Evolutionary conservation across 2,888 invertebrate species (phyloP).

Genomic region (Lithosia quadra): DNA sequence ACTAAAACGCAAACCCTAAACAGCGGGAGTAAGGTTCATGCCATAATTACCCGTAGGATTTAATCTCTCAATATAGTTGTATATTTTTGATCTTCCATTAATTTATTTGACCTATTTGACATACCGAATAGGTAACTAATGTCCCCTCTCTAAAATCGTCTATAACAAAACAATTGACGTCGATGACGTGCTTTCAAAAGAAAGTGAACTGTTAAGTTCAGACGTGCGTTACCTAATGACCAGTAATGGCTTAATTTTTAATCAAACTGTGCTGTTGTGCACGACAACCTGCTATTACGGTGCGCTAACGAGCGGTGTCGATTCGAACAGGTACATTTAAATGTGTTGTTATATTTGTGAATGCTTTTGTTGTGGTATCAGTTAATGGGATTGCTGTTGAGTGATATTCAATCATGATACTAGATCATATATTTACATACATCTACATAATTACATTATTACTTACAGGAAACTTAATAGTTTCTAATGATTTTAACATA

Average conservation of each 20-base stretch:
- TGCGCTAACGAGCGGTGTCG: conserved; percentile 39
- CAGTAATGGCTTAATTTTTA: conserved; percentile 72
- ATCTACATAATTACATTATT: not conserved
- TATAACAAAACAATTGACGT: conserved; percentile 21
- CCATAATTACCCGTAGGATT: no score
- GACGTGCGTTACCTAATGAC: conserved; percentile 54
- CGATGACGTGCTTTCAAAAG: conserved; percentile 35
- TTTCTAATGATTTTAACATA: no score
- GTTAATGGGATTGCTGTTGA: conserved; percentile 8
- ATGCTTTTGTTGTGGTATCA: conserved; percentile 9
- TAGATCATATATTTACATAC: not conserved
- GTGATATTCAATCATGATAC: not conserved
- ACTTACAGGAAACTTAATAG: not conserved
- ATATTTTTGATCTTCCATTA: not conserved
- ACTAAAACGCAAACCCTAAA: no score
- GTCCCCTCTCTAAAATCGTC: not conserved
- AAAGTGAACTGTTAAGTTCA: conserved; percentile 36
- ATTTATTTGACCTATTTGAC: not conserved
- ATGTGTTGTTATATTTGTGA: conserved; percentile 33
- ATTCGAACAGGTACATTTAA: conserved; percentile 41
- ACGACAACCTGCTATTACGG: conserved; percentile 66
- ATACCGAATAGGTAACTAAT: not conserved
- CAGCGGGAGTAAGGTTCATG: no score
- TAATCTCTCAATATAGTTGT: no score
- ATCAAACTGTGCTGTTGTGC: conserved; percentile 56